Conservation (phyloP, 2,888 invertebrate genomes). For the Antitype chi region DNA sequence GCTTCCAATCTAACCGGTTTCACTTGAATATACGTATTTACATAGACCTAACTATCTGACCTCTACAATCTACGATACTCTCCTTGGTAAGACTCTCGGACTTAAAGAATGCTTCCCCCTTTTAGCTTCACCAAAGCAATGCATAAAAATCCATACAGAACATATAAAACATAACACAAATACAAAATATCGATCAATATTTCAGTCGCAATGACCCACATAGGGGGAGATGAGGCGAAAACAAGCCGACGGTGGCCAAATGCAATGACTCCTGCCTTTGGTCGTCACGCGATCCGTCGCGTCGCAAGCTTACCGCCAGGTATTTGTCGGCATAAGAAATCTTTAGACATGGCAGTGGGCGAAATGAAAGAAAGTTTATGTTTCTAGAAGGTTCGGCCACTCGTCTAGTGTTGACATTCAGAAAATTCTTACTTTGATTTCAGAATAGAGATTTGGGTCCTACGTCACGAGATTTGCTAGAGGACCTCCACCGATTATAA, state of each 20-base stretch:
- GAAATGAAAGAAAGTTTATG: slow-evolving; percentile 4
- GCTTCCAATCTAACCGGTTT: not conserved
- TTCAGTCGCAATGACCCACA: slow-evolving; percentile 83
- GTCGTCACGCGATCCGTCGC: slow-evolving; percentile 87
- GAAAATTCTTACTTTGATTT: not conserved
- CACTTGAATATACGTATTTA: not conserved
- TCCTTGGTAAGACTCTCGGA: no score
- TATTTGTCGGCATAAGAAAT: slow-evolving; percentile 69
- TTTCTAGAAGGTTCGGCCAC: slow-evolving; percentile 28
- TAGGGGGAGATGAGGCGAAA: slow-evolving; percentile 80
- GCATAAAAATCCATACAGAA: not conserved
- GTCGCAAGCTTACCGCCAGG: slow-evolving; percentile 86
- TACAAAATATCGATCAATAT: slow-evolving; percentile 74
- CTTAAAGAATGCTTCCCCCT: not conserved
- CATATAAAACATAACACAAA: slow-evolving; percentile 50
- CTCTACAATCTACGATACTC: not conserved
- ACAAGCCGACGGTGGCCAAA: slow-evolving; percentile 71
- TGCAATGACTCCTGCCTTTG: slow-evolving; percentile 88
- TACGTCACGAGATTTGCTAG: accelerated
- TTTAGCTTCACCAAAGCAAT: not conserved
- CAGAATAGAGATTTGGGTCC: no score
- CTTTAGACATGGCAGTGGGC: slow-evolving; percentile 72
- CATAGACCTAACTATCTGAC: not conserved
- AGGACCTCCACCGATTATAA: accelerated
- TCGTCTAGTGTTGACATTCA: not conserved